phyloP scores from a whole-genome alignment of 2,888 invertebrate genomes.

The Junonia oenone region DNA sequence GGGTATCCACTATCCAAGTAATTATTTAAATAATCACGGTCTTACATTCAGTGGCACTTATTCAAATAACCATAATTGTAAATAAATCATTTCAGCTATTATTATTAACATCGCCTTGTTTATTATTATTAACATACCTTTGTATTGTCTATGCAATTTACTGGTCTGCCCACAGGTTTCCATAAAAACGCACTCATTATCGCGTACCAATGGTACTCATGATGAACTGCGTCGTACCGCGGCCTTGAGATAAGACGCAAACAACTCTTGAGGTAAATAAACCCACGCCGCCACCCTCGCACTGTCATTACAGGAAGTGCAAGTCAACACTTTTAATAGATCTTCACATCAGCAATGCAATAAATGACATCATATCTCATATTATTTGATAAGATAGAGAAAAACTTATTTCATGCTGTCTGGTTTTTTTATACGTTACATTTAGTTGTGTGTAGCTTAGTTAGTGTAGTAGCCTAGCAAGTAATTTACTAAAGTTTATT shows the following conservation, averaged over 20 bases:
- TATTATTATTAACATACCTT: not conserved
- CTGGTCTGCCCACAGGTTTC: not conserved
- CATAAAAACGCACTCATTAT: not conserved
- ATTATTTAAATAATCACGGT: no score
- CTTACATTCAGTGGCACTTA: no score
- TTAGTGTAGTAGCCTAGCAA: no score
- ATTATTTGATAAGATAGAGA: no score
- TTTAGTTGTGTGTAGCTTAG: no score
- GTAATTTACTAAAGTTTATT: no score
- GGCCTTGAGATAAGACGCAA: constrained; percentile 22
- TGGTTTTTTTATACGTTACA: no score
- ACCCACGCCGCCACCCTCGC: constrained; percentile 28
- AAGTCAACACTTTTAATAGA: constrained; percentile 3
- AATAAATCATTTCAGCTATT: not conserved
- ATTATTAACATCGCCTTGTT: not conserved
- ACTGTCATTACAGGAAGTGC: constrained; percentile 24
- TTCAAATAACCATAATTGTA: no score
- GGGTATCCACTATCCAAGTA: no score
- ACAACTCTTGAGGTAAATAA: constrained; percentile 32
- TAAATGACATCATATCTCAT: no score
- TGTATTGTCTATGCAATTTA: no score
- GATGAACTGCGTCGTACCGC: constrained; percentile 17
- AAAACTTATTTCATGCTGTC: no score
- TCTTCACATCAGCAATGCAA: not conserved
- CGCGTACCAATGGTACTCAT: not conserved